Evolutionary conservation across 2,888 invertebrate genomes (phyloP).

Genomic region (Drosophila mettleri): DNA sequence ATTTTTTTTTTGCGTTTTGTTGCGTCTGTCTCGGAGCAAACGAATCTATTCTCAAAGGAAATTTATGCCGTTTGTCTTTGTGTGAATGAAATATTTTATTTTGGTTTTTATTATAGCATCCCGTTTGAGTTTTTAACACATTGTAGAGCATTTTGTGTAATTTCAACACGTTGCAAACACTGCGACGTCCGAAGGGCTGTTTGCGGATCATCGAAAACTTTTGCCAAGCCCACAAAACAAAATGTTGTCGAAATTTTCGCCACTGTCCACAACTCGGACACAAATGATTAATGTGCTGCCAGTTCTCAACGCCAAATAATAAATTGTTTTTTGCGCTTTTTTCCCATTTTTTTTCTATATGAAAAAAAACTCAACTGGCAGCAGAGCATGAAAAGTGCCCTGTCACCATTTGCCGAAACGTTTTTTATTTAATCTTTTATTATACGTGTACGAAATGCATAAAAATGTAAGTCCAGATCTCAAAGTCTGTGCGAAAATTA

Average conservation of each 20-base stretch:
- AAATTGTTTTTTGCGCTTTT: constrained; percentile 61
- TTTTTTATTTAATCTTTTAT: constrained; percentile 61
- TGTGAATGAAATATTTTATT: constrained; percentile 80
- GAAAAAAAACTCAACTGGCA: constrained; percentile 31
- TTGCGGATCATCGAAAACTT: constrained; percentile 54
- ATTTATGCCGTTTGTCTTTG: constrained; percentile 74
- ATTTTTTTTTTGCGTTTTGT: constrained; percentile 26
- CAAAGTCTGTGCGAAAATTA: constrained; percentile 2
- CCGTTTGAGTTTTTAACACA: constrained; percentile 69
- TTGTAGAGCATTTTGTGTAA: constrained; percentile 69
- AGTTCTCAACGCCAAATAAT: constrained; percentile 65
- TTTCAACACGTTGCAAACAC: constrained; percentile 76
- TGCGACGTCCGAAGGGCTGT: constrained; percentile 38
- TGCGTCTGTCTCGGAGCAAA: constrained; percentile 53
- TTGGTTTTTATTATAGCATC: constrained; percentile 48
- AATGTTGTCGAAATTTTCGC: constrained; percentile 57
- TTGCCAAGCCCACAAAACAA: constrained; percentile 52
- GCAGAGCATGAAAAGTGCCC: constrained; percentile 43
- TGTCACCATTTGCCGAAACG: constrained; percentile 70
- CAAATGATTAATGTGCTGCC: constrained; percentile 73
- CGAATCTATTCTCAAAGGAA: constrained; percentile 77
- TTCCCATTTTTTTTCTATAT: constrained; percentile 27
- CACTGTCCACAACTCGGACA: constrained; percentile 75
- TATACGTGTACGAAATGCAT: constrained; percentile 66
- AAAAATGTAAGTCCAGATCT: constrained; percentile 27